Evolutionary conservation across 1,140 invertebrate genomes (phyloP).

Genomic region (Temnothorax curvispinosus): DNA sequence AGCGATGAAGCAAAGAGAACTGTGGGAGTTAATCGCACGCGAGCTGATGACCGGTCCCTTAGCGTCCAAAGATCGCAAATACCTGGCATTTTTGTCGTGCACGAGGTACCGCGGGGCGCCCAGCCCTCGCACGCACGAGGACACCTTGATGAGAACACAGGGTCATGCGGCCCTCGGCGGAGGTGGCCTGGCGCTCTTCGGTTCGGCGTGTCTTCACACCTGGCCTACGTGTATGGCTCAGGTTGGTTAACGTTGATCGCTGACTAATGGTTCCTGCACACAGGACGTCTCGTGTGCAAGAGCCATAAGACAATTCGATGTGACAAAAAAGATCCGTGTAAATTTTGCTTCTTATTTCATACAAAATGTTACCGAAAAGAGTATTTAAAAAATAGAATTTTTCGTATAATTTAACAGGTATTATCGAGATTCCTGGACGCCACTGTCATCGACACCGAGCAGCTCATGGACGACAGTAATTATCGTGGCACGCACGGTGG

Average conservation of each 20-base stretch:
- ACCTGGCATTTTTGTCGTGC: conserved; percentile 95
- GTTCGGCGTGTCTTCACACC: conserved; percentile 95
- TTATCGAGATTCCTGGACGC: conserved; percentile 87
- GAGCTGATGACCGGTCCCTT: conserved; percentile 90
- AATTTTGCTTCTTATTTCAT: background rate
- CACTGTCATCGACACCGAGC: conserved; percentile 88
- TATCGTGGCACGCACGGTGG: conserved; percentile 94
- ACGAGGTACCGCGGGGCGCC: conserved; percentile 91
- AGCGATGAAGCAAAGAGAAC: conserved; percentile 90
- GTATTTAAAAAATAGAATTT: background rate
- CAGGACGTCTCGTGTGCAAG: too few species aligned
- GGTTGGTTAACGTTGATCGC: conserved; percentile 1
- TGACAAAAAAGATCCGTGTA: background rate
- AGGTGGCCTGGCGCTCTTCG: conserved; percentile 96
- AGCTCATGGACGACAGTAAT: conserved; percentile 95
- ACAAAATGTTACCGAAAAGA: background rate
- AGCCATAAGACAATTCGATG: background rate
- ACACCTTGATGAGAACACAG: conserved; percentile 91
- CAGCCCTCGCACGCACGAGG: conserved; percentile 88
- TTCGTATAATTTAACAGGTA: conserved; percentile 39
- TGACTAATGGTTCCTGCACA: too few species aligned
- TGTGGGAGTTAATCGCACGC: conserved; percentile 94
- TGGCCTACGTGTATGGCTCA: conserved; percentile 93
- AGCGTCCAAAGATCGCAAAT: conserved; percentile 91
- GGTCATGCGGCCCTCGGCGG: conserved; percentile 95